These are phyloP conservation scores for Corythaeola cristata DNA, from an alignment of 2,113 vertebrate genomes.

Conservation along the genomic window DNA sequence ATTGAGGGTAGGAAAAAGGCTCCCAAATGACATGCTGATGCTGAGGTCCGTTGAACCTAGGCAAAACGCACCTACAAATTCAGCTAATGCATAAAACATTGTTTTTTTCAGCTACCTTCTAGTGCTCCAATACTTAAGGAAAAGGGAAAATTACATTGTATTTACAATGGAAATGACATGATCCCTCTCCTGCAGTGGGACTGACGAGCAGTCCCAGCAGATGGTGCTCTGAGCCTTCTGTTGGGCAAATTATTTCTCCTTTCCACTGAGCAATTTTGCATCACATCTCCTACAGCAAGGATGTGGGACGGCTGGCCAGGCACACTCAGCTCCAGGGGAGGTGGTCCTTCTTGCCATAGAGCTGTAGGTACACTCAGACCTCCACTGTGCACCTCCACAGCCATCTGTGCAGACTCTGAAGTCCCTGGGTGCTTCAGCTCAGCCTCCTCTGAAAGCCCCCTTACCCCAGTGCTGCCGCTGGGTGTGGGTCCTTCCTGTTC, in stretches of 20 bases:
- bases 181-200: background rate
- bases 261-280: background rate
- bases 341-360: background rate
- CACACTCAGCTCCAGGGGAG: background rate
- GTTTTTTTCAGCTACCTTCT: background rate
- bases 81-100: background rate
- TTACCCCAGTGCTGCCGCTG: background rate
- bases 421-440: background rate
- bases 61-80: background rate
- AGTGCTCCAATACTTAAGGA: background rate
- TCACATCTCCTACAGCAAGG: too few relatives aligned
- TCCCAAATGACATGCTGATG: background rate
- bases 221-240: slow-evolving; percentile 6
- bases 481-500: too few relatives aligned
- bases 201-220: background rate
- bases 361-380: background rate
- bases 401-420: background rate
- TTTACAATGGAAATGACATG: background rate
- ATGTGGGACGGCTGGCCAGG: background rate
- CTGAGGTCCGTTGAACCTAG: background rate
- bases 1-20: too few relatives aligned
- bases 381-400: background rate
- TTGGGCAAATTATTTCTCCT: background rate
- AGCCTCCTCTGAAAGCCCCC: background rate
- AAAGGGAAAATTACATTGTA: background rate